phyloP scores from a whole-genome alignment of 2,113 vertebrate species.

The Laticauda laticaudata region DNA sequence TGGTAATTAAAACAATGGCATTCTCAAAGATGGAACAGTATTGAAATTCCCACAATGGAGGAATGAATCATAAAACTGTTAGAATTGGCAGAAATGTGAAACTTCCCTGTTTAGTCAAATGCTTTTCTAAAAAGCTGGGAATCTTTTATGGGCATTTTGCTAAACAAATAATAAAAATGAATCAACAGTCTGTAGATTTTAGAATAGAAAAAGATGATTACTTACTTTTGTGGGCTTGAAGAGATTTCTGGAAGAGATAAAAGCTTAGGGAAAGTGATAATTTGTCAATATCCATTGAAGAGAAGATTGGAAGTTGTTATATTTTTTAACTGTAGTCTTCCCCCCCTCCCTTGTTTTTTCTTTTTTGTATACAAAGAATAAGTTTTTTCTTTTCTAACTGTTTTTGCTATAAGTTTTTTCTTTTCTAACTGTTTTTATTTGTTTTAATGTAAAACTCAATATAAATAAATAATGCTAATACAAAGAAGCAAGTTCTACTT shows the following conservation, averaged over 20 bases:
- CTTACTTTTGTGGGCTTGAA: not conserved
- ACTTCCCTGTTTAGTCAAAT: not conserved
- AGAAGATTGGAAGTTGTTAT: not conserved
- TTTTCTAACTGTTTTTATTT: not conserved
- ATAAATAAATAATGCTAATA: not conserved
- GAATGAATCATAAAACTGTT: not conserved
- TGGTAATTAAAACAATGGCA: not conserved
- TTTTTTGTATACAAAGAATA: too few relatives aligned
- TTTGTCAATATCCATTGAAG: not conserved
- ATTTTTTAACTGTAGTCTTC: not conserved
- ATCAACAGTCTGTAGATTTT: not conserved
- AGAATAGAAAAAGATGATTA: not conserved
- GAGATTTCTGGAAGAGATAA: not conserved
- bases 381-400: not conserved
- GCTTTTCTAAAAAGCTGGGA: not conserved
- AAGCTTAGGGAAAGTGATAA: not conserved
- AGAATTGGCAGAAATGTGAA: not conserved
- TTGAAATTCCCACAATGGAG: not conserved
- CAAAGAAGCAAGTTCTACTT: rapidly evolving
- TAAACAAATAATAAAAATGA: not conserved
- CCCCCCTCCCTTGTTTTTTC: too few relatives aligned
- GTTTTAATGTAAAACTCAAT: not conserved
- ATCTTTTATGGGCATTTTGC: not conserved
- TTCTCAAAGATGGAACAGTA: not conserved
- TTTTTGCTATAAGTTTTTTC: too few relatives aligned